A percentile compares a stretch with the other conserved stretches of the same genome.
Evolutionary conservation across 2,888 invertebrate species (phyloP).

Genomic region (Thysanoteuthis rhombus): DNA sequence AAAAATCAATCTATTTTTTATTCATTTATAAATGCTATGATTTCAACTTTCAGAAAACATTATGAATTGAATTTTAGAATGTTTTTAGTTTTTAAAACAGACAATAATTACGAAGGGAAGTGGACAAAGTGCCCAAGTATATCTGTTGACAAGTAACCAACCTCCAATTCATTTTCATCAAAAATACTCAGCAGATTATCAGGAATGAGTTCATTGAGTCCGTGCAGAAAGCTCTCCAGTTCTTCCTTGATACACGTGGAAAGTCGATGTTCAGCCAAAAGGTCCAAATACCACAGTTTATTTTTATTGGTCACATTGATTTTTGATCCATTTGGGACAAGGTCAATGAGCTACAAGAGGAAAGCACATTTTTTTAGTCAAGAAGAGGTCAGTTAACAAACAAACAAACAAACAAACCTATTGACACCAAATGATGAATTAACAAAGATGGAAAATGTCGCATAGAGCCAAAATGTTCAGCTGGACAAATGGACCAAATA

Average conservation of each 20-base stretch:
- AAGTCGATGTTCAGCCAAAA: constrained; percentile 85
- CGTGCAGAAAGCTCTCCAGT: constrained; percentile 87
- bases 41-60: neutral
- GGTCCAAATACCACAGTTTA: constrained; percentile 85
- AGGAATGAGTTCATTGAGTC: constrained; percentile 89
- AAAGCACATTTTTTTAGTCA: neutral
- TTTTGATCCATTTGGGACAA: constrained; percentile 84
- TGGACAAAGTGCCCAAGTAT: neutral
- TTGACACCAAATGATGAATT: too few species aligned
- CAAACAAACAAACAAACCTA: neutral
- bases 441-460: too few species aligned
- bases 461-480: too few species aligned
- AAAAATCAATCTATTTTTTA: too few species aligned
- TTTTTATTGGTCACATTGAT: constrained; percentile 79
- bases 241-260: constrained; percentile 84
- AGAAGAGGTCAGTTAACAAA: neutral
- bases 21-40: neutral
- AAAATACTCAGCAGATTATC: constrained; percentile 92
- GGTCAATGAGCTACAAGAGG: constrained; percentile 74
- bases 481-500: too few species aligned
- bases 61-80: too few species aligned
- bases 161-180: constrained; percentile 95
- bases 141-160: too few species aligned
- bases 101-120: neutral
- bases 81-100: too few species aligned